A percentile compares a stretch with the other conserved stretches of the same genome.
Conservation (phyloP, 2,888 invertebrate species). For the Lymantria dispar region DNA sequence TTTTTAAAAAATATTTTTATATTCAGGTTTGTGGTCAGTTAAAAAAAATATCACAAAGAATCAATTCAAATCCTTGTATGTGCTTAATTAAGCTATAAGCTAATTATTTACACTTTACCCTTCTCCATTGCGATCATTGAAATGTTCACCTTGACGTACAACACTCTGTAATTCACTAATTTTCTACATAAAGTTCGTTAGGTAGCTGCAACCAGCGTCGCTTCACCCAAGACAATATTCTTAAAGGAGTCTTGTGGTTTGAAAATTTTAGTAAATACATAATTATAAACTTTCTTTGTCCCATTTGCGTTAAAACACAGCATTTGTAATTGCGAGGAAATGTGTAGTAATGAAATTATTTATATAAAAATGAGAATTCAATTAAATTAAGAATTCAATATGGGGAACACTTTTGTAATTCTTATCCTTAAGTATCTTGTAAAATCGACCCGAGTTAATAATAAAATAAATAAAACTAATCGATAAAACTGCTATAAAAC, state of each 20-base stretch:
- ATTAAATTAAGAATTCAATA: no score
- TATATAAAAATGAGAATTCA: no score
- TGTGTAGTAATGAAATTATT: no score
- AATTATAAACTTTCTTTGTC: background rate
- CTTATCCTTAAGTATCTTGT: no score
- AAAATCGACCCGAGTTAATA: no score
- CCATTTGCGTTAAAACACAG: no score
- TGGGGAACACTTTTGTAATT: no score
- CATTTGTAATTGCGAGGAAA: no score
- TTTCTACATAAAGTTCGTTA: conserved; percentile 45
- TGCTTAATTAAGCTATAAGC: conserved; percentile 53
- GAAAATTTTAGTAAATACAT: conserved; percentile 2
- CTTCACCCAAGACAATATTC: conserved; percentile 78
- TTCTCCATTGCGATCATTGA: conserved; percentile 47
- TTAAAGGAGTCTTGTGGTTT: conserved; percentile 46
- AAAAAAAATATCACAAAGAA: conserved; percentile 52
- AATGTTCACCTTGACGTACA: conserved; percentile 46
- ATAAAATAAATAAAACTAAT: no score
- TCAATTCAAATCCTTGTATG: conserved; percentile 74
- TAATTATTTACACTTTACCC: conserved; percentile 66
- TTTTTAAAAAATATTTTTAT: conserved; percentile 15
- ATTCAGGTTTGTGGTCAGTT: conserved; percentile 25
- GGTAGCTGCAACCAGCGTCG: conserved; percentile 54
- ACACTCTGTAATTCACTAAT: conserved; percentile 57
- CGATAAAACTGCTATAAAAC: no score